Evolutionary conservation across 2,888 invertebrate species (phyloP).

Genomic region (Tetramorium bicarinatum): DNA sequence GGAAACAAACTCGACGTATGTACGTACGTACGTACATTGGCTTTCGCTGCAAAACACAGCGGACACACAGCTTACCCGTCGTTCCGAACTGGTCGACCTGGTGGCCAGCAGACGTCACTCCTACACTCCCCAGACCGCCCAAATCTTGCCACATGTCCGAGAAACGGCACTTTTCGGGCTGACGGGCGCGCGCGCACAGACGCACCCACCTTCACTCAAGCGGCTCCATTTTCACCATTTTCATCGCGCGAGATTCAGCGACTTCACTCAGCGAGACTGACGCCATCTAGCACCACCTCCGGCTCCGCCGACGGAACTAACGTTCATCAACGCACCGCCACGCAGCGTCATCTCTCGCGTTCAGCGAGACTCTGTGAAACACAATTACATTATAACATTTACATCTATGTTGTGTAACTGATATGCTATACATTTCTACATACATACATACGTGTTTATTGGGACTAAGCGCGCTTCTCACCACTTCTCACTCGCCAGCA

Average conservation of each 20-base stretch:
- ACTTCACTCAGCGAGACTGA: slow-evolving; percentile 76
- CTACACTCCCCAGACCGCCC: slow-evolving; percentile 82
- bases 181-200: slow-evolving; percentile 76
- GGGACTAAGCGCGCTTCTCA: too few relatives aligned
- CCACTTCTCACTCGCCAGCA: too few relatives aligned
- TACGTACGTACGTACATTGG: not conserved
- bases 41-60: slow-evolving; percentile 50
- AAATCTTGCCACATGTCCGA: slow-evolving; percentile 85
- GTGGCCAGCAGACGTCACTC: slow-evolving; percentile 82
- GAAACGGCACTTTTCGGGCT: slow-evolving; percentile 72
- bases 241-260: too few relatives aligned
- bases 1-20: slow-evolving; percentile 49
- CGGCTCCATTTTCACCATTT: slow-evolving; percentile 83
- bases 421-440: too few relatives aligned
- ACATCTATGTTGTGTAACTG: too few relatives aligned
- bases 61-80: slow-evolving; percentile 77
- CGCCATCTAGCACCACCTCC: not conserved
- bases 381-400: too few relatives aligned
- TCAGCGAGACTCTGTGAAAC: not conserved
- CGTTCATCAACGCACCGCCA: not conserved
- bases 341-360: not conserved
- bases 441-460: too few relatives aligned
- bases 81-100: slow-evolving; percentile 84
- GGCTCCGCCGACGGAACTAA: not conserved
- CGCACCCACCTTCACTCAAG: slow-evolving; percentile 80